Evolutionary conservation across 2,888 invertebrate genomes (phyloP).

Genomic region (Tolmerus cingulatus): DNA sequence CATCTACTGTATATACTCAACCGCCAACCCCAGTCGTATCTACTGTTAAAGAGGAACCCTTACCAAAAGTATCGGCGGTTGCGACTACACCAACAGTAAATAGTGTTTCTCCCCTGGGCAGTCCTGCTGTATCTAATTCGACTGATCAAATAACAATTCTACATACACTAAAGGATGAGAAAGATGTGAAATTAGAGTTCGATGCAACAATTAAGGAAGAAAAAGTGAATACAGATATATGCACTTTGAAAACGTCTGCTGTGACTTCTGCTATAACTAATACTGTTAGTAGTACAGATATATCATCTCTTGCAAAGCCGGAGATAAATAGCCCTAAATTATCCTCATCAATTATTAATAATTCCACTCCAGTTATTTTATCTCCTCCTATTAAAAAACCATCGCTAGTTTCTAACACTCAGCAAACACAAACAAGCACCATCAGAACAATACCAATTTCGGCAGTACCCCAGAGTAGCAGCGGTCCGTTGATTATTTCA

Average conservation of each 20-base stretch:
- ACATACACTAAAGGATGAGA: slow-evolving; percentile 57
- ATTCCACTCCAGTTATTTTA: slow-evolving; percentile 25
- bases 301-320: background rate
- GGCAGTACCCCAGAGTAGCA: slow-evolving; percentile 39
- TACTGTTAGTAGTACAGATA: background rate
- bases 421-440: slow-evolving; percentile 47
- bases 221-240: slow-evolving; percentile 54
- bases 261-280: background rate
- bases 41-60: slow-evolving; percentile 48
- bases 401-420: slow-evolving; percentile 35
- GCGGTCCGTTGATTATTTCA: slow-evolving; percentile 61
- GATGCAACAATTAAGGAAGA: slow-evolving; percentile 58
- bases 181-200: slow-evolving; percentile 60
- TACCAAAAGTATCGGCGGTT: slow-evolving; percentile 28
- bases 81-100: slow-evolving; percentile 5
- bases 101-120: slow-evolving; percentile 39
- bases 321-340: slow-evolving; percentile 48
- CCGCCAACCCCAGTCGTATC: slow-evolving; percentile 61
- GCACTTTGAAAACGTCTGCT: background rate
- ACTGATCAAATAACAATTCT: slow-evolving; percentile 28
- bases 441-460: slow-evolving; percentile 44
- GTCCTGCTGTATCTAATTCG: background rate
- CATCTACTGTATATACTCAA: slow-evolving; percentile 66
- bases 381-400: slow-evolving; percentile 36
- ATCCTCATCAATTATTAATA: background rate